Conservation (phyloP, 2,888 invertebrate species). For the Dasysyrphus tricinctus region DNA sequence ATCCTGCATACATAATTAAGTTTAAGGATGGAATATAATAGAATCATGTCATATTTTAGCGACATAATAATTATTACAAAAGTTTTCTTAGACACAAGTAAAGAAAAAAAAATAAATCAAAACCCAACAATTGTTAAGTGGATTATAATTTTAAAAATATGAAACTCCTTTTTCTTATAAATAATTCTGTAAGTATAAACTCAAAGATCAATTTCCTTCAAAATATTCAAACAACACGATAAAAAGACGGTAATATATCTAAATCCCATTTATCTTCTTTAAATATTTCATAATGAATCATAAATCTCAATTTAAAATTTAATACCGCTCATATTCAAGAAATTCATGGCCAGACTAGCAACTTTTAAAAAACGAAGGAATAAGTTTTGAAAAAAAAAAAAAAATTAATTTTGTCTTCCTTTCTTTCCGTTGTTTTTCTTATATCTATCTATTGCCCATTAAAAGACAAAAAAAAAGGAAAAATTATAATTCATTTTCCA, state of each 20-base stretch:
- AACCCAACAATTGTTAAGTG: too few species aligned
- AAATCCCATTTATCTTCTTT: conserved; percentile 49
- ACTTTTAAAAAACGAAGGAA: conserved; percentile 33
- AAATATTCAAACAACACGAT: background rate
- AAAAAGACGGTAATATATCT: background rate
- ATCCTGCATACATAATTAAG: too few species aligned
- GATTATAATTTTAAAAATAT: too few species aligned
- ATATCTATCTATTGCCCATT: background rate
- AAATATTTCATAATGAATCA: conserved; percentile 32
- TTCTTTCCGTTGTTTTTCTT: background rate
- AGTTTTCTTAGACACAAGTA: too few species aligned
- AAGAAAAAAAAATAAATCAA: too few species aligned
- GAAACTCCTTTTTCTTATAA: too few species aligned
- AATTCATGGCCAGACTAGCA: background rate
- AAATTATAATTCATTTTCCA: conserved; percentile 65
- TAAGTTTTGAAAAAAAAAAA: conserved; percentile 4
- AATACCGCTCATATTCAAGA: conserved; percentile 19
- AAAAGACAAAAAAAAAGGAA: conserved; percentile 16
- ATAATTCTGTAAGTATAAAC: background rate
- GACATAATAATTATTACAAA: too few species aligned
- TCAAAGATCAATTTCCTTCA: background rate
- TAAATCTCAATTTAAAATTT: conserved; percentile 66
- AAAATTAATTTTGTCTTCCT: background rate
- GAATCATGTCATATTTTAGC: too few species aligned
- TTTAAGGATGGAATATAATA: too few species aligned